phyloP scores from a whole-genome alignment of 1,140 invertebrate genomes.

The Coenobita brevimanus region DNA sequence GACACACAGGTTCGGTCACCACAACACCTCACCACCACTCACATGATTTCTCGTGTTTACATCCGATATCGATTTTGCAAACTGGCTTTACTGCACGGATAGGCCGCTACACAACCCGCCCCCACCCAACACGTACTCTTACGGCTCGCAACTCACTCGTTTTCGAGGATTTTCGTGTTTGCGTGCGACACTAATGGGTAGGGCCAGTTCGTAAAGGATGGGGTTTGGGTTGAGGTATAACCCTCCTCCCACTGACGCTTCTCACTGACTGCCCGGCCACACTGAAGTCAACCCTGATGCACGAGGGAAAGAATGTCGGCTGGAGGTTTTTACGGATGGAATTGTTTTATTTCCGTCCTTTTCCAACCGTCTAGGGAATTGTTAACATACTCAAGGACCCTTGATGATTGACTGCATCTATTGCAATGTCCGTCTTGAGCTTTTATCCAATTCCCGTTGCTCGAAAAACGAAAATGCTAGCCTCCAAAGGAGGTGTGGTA shows the following conservation, averaged over 20 bases:
- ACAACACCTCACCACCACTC: background rate
- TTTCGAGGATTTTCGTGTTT: background rate
- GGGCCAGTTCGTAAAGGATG: constrained; percentile 3
- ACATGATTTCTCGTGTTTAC: constrained; percentile 41
- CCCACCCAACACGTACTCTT: background rate
- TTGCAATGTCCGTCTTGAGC: background rate
- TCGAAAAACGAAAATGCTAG: constrained; percentile 38
- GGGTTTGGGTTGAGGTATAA: background rate
- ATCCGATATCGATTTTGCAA: constrained; percentile 42
- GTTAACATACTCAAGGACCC: background rate
- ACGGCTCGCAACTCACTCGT: background rate
- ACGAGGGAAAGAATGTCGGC: constrained; percentile 41
- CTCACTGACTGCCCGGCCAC: constrained; percentile 54
- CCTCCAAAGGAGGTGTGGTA: constrained; percentile 56
- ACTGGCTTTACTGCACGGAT: background rate
- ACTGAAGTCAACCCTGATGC: constrained; percentile 62
- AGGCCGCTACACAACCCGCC: background rate
- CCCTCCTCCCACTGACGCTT: constrained; percentile 21
- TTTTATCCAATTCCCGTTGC: background rate
- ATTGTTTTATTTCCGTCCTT: constrained; percentile 7
- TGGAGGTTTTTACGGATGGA: constrained; percentile 28
- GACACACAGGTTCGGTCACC: too few species aligned
- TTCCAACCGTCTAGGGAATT: background rate
- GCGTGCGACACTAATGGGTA: background rate
- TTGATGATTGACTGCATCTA: too few species aligned